phyloP scores from a whole-genome alignment of 2,113 vertebrate species.

The Otus sunia region DNA sequence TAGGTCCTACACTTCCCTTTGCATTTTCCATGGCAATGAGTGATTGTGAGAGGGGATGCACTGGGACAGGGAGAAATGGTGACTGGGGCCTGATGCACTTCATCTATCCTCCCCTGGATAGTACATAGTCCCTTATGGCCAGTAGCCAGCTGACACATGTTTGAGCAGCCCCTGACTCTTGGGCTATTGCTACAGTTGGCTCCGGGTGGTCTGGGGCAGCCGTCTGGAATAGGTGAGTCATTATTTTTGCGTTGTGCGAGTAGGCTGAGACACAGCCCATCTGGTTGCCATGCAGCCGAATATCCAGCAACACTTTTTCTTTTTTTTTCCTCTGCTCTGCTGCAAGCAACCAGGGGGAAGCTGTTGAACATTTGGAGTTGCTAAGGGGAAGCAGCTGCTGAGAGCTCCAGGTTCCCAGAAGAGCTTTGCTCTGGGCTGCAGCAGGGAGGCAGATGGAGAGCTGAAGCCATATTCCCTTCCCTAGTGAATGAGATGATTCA shows the following conservation, averaged over 20 bases:
- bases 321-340: neutral
- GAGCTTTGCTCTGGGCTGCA: neutral
- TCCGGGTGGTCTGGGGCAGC: neutral
- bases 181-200: neutral
- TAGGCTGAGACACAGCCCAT: neutral
- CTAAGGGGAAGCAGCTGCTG: slow-evolving; percentile 30
- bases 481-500: neutral
- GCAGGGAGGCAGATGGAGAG: neutral
- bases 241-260: neutral
- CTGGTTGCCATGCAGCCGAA: neutral
- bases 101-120: neutral
- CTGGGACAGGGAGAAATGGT: neutral
- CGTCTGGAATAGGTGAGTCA: neutral
- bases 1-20: neutral
- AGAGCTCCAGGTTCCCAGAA: slow-evolving; percentile 1
- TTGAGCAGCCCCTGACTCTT: neutral
- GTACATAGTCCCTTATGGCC: neutral
- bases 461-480: neutral
- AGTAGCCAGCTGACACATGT: neutral
- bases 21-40: neutral
- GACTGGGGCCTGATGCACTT: neutral
- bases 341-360: neutral
- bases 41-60: neutral
- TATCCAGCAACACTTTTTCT: neutral
- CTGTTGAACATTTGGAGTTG: slow-evolving; percentile 20